These are phyloP conservation scores for Galaxea fascicularis DNA, from an alignment of 92 coral and sea anemone species.

Conservation along the genomic window DNA sequence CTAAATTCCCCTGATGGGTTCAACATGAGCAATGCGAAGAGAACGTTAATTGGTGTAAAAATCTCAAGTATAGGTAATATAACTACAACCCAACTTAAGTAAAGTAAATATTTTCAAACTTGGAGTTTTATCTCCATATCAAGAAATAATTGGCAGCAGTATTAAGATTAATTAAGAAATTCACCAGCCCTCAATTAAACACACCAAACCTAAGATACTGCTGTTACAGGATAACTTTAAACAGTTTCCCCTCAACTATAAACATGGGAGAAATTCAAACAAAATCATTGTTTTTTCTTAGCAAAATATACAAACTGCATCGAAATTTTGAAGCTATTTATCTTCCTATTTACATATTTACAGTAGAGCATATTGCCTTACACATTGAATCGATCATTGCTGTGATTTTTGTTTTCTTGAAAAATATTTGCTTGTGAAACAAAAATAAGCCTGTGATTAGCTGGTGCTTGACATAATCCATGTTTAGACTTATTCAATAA, in stretches of 20 bases:
- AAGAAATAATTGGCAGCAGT: neutral
- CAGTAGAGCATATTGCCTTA: neutral
- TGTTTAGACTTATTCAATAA: constrained; percentile 9
- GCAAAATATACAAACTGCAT: constrained; percentile 51
- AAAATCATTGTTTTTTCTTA: constrained; percentile 32
- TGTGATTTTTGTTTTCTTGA: constrained; percentile 33
- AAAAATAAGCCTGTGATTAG: constrained; percentile 41
- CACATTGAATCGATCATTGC: neutral
- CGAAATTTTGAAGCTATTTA: constrained; percentile 5
- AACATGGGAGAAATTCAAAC: neutral
- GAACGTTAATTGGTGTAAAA: too few species aligned
- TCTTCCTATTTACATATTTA: constrained; percentile 35
- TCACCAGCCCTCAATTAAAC: constrained; percentile 12
- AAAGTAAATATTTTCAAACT: neutral
- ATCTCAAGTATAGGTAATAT: neutral
- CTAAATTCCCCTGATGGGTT: too few species aligned
- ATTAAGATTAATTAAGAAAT: neutral
- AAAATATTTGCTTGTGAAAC: constrained; percentile 37
- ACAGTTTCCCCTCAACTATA: neutral
- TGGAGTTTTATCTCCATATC: neutral
- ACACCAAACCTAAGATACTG: too few species aligned
- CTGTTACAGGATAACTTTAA: neutral
- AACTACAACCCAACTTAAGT: neutral
- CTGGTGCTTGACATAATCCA: constrained; percentile 22
- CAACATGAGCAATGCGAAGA: too few species aligned